Evolutionary conservation across 2,888 invertebrate genomes (phyloP).

Genomic region (Crocallis elinguaria): DNA sequence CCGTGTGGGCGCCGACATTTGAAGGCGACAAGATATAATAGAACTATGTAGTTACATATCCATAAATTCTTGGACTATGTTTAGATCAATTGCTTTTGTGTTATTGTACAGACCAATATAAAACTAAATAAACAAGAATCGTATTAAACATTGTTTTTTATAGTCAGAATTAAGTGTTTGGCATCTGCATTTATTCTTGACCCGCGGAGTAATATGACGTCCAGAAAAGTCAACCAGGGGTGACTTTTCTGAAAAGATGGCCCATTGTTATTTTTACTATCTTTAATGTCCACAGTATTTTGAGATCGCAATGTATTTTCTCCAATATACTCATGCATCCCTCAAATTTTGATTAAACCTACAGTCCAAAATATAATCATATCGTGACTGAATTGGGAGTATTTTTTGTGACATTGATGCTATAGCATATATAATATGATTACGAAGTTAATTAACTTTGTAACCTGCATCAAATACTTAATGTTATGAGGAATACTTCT

Average conservation of each 20-base stretch:
- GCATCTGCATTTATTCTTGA: conserved; percentile 6
- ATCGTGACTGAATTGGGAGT: no score
- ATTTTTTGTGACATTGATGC: no score
- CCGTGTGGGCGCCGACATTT: conserved; percentile 9
- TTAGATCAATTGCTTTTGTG: conserved; percentile 2
- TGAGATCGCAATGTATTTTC: no score
- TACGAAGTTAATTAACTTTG: no score
- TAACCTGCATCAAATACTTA: no score
- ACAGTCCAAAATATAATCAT: no score
- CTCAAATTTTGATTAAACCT: no score
- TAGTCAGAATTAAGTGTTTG: conserved; percentile 5
- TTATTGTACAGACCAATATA: conserved; percentile 10
- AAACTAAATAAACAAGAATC: conserved; percentile 11
- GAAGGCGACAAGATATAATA: conserved; percentile 8
- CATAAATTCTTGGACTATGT: conserved; percentile 9
- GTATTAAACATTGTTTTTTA: neutral
- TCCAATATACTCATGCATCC: no score
- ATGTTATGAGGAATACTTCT: neutral
- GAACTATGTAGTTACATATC: neutral
- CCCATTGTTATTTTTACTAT: neutral
- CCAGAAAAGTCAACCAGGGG: conserved; percentile 17
- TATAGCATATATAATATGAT: no score
- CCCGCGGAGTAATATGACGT: conserved; percentile 8
- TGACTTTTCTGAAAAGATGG: conserved; percentile 6
- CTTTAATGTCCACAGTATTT: no score